These are phyloP conservation scores for Hycleus cichorii DNA, from an alignment of 1,140 invertebrate genomes.

Conservation along the genomic window DNA sequence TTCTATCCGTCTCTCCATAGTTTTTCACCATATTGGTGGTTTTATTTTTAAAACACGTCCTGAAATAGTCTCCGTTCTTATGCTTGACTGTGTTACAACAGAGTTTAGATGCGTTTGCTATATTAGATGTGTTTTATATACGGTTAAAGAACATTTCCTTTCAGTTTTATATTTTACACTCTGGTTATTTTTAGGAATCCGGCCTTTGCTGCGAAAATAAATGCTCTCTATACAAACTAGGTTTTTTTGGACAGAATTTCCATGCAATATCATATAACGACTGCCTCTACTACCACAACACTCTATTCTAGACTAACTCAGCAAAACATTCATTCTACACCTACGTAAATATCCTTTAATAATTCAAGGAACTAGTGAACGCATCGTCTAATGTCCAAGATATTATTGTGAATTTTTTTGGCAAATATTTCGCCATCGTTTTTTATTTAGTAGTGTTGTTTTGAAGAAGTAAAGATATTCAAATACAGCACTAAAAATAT, in stretches of 20 bases:
- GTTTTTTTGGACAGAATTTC: constrained; percentile 2
- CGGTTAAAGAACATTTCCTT: constrained; percentile 6
- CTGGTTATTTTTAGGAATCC: constrained; percentile 12
- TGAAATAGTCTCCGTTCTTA: constrained; percentile 17
- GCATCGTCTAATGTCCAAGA: too few relatives aligned
- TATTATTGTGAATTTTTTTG: too few relatives aligned
- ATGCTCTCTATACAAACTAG: neutral
- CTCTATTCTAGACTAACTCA: too few relatives aligned
- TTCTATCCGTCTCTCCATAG: constrained; percentile 7
- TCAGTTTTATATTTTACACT: constrained; percentile 15
- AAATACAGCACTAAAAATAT: too few relatives aligned
- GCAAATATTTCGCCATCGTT: too few relatives aligned
- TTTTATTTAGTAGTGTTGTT: too few relatives aligned
- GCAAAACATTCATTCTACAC: too few relatives aligned
- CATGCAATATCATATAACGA: neutral
- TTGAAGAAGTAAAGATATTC: too few relatives aligned
- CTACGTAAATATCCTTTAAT: too few relatives aligned
- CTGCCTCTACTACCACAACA: neutral
- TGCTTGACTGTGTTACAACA: neutral
- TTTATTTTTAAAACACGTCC: constrained; percentile 12
- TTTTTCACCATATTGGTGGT: constrained; percentile 18
- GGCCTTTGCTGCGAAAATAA: constrained; percentile 15
- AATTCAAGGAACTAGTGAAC: too few relatives aligned
- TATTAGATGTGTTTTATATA: constrained; percentile 19
- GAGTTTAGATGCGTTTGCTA: constrained; percentile 23